A percentile compares a stretch with the other conserved stretches of the same genome.
Evolutionary conservation across 2,113 vertebrate genomes (phyloP).

Genomic region (Nicator chloris): DNA sequence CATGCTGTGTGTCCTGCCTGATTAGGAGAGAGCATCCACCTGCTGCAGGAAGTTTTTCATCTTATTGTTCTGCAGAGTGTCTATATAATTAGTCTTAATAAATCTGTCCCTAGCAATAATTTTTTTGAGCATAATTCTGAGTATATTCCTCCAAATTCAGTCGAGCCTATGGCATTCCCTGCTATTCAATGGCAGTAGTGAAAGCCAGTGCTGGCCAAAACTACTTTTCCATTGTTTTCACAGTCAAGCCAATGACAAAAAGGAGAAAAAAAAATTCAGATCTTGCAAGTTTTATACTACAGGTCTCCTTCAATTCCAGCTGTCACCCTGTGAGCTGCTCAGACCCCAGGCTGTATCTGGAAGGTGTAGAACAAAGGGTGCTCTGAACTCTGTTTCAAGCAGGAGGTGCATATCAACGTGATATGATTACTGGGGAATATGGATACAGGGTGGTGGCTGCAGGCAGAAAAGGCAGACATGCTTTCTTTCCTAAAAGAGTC

Average conservation of each 20-base stretch:
- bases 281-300: not conserved
- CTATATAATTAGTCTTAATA: not conserved
- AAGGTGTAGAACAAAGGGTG: not conserved
- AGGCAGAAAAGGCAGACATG: not conserved
- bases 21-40: not conserved
- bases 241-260: not conserved
- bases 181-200: not conserved
- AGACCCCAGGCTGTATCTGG: not conserved
- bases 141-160: not conserved
- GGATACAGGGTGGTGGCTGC: not conserved
- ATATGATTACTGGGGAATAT: not conserved
- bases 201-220: not conserved
- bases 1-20: not conserved
- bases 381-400: not conserved
- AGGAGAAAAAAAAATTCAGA: not conserved
- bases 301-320: not conserved
- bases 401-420: accelerated
- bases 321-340: not conserved
- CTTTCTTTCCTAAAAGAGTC: not conserved
- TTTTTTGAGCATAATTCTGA: not conserved
- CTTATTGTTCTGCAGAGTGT: not conserved
- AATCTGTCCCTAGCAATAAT: not conserved
- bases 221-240: not conserved
- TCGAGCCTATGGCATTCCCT: not conserved
- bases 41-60: not conserved